Evolutionary conservation across 2,113 vertebrate genomes (phyloP), one percentile per base, ranked within the genome.

Genomic region (Upupa epops): DNA sequence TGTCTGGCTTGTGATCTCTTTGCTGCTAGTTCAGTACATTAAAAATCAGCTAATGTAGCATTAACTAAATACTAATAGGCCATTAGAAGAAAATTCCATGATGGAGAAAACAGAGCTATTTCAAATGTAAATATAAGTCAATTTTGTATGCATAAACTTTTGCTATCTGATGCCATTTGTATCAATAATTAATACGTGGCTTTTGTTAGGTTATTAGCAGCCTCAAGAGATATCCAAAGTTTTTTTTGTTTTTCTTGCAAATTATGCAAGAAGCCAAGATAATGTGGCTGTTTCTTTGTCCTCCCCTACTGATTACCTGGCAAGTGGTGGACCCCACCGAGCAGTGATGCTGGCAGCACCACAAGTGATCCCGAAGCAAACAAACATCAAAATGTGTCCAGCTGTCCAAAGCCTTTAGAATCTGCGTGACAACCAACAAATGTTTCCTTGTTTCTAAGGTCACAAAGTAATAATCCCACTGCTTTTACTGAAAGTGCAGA

Each of bases 41-140:
- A 79, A 91, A 79, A 77, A 90, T 86, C 73, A 86, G 76, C 83
- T 90, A 93, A 94, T 84, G 60, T 31, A 88, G 58, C 66, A 92
- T 95, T 88, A 91, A 94, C 80, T 86, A 83, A 90, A 73, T 34
- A 42, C 72, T 92, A 95, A 91, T 63, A 94, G 87, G 36, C 80
- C 85, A 93, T 86, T 92, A 94, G 88, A 88, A 61, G 51, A 68
- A 83, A 86, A 15, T 88, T 93, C 82, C 65, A 60, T 80, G 55
- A 32, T 40, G n/a, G 31, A 91, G 54, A 82, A 89, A 90, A 81
- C 22, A 65, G 72, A 86, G 78, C 81, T 3, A 11, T 81, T 83
- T 91, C 79, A 93, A 95, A 86, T 56, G 64, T 78, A 96, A 95
- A 92, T 65, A 54, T 60, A 79, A 92, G 79, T 51, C 58, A 70